Conservation (phyloP, 1,140 invertebrate species). For the Archegozetes longisetosus region DNA sequence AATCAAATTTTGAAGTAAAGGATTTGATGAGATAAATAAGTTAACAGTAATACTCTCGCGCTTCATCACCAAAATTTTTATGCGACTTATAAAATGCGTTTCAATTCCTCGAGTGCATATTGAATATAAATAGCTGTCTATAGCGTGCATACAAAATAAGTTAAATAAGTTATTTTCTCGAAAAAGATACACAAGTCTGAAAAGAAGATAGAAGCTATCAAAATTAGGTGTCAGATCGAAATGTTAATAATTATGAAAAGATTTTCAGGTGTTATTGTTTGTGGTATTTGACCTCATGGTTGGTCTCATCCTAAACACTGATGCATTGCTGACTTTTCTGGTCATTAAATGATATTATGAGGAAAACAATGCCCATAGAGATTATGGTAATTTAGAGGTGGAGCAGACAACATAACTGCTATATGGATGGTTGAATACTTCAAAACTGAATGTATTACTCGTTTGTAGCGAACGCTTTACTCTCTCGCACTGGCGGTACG, state of each 20-base stretch:
- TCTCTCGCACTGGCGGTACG: no score
- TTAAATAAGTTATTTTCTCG: no score
- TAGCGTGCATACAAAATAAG: no score
- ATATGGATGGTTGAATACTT: not conserved
- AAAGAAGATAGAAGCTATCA: no score
- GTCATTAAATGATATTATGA: not conserved
- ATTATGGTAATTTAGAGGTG: not conserved
- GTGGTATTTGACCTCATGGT: not conserved
- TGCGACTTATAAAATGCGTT: no score
- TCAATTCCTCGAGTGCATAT: no score
- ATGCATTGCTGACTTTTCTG: not conserved
- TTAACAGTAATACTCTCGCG: not conserved
- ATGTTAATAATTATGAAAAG: not conserved
- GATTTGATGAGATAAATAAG: not conserved
- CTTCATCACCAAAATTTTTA: no score
- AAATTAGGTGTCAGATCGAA: not conserved
- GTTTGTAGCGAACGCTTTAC: not conserved
- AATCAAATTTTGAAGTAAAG: not conserved
- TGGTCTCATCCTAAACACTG: not conserved
- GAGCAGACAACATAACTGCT: not conserved
- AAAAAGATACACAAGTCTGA: no score
- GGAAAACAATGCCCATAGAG: not conserved
- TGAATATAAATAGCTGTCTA: no score
- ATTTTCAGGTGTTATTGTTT: not conserved
- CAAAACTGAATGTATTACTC: not conserved